Percentiles rank a stretch among this genome's conserved stretches.
phyloP scores from a whole-genome alignment of 2,888 invertebrate species.

The Dryococelus australis region DNA sequence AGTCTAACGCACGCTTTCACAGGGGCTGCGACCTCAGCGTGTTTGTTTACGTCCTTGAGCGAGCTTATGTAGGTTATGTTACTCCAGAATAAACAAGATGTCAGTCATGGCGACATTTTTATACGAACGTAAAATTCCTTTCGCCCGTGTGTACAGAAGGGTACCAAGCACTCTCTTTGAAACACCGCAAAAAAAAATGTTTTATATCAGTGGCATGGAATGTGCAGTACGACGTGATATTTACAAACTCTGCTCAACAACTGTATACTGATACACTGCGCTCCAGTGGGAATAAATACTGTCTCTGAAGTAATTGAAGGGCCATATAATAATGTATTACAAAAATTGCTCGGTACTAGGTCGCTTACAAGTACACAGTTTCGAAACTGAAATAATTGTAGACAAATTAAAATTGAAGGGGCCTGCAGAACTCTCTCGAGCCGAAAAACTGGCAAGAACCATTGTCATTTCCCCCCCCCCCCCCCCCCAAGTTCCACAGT shows the following conservation, averaged over 20 bases:
- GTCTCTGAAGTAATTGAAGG: too few species aligned
- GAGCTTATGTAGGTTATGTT: neutral
- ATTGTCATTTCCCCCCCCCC: too few species aligned
- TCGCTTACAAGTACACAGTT: too few species aligned
- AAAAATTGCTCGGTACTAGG: too few species aligned
- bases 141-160: neutral
- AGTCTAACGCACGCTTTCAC: neutral
- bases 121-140: slow-evolving; percentile 6
- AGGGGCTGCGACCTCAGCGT: neutral
- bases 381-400: too few species aligned
- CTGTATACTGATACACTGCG: too few species aligned
- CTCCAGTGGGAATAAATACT: too few species aligned
- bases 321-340: too few species aligned
- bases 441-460: too few species aligned
- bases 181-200: neutral
- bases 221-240: neutral
- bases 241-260: neutral
- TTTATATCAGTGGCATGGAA: neutral
- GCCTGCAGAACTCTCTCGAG: too few species aligned
- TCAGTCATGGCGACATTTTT: neutral
- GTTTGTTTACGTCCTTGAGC: neutral
- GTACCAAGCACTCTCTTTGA: neutral
- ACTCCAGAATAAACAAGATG: neutral
- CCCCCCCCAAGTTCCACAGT: too few species aligned
- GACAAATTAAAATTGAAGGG: too few species aligned